Percentiles rank a stretch among this genome's conserved stretches.
These are phyloP conservation scores for Indri indri DNA, from an alignment of 2,113 vertebrate genomes.

Conservation along the genomic window DNA sequence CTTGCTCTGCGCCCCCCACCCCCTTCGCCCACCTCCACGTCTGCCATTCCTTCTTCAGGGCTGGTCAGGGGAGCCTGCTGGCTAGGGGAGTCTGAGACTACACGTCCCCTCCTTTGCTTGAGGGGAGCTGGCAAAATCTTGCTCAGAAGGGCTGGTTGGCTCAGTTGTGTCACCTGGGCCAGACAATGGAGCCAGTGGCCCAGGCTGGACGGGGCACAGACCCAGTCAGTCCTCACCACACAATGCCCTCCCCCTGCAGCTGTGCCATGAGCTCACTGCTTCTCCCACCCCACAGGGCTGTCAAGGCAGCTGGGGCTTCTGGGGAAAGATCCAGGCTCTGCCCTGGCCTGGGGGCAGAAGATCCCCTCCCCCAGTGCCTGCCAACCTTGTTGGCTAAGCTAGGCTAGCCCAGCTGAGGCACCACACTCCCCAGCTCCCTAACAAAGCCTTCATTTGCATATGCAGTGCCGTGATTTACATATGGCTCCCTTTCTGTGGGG, in stretches of 20 bases:
- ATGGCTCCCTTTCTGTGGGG: not conserved
- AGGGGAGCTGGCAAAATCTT: not conserved
- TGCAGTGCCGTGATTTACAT: not conserved
- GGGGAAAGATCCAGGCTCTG: conserved; percentile 28
- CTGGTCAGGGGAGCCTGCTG: not conserved
- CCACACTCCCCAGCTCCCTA: not conserved
- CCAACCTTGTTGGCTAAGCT: not conserved
- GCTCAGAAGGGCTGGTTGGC: not conserved
- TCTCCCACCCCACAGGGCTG: not conserved
- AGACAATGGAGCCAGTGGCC: conserved; percentile 70
- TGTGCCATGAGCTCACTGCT: conserved; percentile 74
- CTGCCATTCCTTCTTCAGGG: not conserved
- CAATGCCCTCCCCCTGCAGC: conserved; percentile 61
- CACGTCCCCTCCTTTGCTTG: not conserved
- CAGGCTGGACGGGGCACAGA: conserved; percentile 6
- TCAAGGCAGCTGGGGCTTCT: conserved; percentile 35
- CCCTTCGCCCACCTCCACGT: no score
- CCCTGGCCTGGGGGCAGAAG: conserved; percentile 2
- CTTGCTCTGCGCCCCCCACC: not conserved
- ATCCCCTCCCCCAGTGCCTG: not conserved
- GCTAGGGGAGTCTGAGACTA: not conserved
- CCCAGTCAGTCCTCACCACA: conserved; percentile 14
- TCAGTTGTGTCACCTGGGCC: conserved; percentile 64
- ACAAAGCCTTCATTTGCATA: conserved; percentile 63
- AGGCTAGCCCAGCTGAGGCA: not conserved